Evolutionary conservation across 2,113 vertebrate genomes (phyloP), one percentile per base, ranked within the genome.

Genomic region (Pteronura brasiliensis): DNA sequence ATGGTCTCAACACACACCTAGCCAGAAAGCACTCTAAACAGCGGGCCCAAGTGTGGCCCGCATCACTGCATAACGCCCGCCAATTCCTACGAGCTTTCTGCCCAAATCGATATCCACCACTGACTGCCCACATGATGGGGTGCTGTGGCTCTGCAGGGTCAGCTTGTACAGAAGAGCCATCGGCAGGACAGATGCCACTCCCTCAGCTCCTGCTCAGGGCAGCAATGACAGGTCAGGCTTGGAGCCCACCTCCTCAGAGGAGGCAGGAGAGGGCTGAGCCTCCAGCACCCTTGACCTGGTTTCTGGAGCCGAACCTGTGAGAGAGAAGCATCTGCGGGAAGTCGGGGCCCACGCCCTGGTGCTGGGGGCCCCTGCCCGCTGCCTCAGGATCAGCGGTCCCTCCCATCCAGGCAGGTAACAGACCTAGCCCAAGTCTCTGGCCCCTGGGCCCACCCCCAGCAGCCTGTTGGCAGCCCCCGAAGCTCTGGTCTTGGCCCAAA

Each of bases 261-360:
- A 79, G 34, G 42, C 34, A 1, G 25, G 21, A 59, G 71, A 29
- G 15, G 67, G 25, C 55, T 10, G 42, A 57, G 47, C 36, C 7
- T 1, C 47, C 21, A 4, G 36, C 20, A 2, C 23, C 23, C 23
- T 5, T 17, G 49, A 11, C 52, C 4, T 3, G 63, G 39, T 52
- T 12, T 63, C 3, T 0, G 44, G 65, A 27, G 76, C 44, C 6
- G 25, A 15, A 6, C 31, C 12, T 7, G 12, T 55, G 0, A 2
- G 47, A 44, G 14, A 61, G 61, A 57, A 42, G 55, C 9, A 18
- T 55, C 82, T 5, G 9, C 13, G 23, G 76, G 25, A 55, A 29
- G 12, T 23, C 0, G 0, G 61, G 67, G n/a, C 15, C 65, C 59
- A 63, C 4, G 4, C 4, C 25, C 25, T 1, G 29, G 59, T 27